Conservation (phyloP, 1,140 invertebrate species). For the Drosophila nigromelanica region DNA sequence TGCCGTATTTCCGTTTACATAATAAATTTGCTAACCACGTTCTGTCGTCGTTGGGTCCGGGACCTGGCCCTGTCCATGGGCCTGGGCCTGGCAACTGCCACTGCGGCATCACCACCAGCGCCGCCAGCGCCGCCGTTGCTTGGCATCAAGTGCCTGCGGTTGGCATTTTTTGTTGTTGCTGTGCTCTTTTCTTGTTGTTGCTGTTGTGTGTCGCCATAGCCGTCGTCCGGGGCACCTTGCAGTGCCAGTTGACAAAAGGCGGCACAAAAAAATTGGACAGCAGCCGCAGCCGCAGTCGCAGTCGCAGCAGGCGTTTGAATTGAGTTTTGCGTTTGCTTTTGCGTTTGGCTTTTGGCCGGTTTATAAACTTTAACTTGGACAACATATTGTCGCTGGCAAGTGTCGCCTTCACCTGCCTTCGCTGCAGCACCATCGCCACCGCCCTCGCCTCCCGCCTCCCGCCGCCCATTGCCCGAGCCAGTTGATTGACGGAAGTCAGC, state of each 20-base stretch:
- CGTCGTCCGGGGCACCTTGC: conserved; percentile 37
- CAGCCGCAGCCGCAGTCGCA: conserved; percentile 36
- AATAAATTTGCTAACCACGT: conserved; percentile 84
- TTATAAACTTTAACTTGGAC: conserved; percentile 50
- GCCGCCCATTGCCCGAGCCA: conserved; percentile 31
- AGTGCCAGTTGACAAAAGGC: conserved; percentile 38
- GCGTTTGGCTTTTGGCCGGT: conserved; percentile 26
- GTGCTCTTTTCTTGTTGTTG: conserved; percentile 9
- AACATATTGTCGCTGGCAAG: conserved; percentile 46
- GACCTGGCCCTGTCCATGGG: neutral
- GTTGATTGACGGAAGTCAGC: conserved; percentile 71
- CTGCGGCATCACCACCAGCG: conserved; percentile 60
- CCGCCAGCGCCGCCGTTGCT: conserved; percentile 55
- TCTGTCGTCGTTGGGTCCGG: conserved; percentile 66
- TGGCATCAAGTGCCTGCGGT: conserved; percentile 77
- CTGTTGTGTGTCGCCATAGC: conserved; percentile 24
- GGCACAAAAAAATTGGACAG: conserved; percentile 43
- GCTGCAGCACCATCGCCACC: neutral
- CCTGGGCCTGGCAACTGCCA: neutral
- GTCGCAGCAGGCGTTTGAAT: conserved; percentile 42
- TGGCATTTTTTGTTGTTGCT: conserved; percentile 37
- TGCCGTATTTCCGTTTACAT: conserved; percentile 84
- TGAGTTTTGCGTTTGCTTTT: conserved; percentile 21
- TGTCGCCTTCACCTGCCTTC: conserved; percentile 38
- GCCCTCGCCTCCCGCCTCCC: neutral